These are phyloP conservation scores for Apamea sordens DNA, from an alignment of 2,888 invertebrate species.

Conservation along the genomic window DNA sequence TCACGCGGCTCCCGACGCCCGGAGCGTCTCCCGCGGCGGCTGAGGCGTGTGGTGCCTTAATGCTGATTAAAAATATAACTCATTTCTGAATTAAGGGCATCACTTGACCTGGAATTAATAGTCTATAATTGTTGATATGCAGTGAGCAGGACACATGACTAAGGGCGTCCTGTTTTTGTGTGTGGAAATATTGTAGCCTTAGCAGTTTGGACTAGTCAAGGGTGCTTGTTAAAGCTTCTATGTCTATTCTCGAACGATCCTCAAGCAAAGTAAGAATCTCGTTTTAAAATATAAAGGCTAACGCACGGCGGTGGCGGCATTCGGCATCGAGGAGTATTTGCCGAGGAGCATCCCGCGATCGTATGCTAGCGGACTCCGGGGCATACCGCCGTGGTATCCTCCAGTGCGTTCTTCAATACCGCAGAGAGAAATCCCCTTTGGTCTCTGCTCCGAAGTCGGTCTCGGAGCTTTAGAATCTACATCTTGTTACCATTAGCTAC, in stretches of 20 bases:
- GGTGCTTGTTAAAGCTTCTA: conserved; percentile 1
- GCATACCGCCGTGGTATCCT: background rate
- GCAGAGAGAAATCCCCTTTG: background rate
- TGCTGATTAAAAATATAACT: background rate
- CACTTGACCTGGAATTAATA: background rate
- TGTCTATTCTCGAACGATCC: background rate
- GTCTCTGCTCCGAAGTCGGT: background rate
- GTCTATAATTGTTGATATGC: background rate
- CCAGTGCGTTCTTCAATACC: background rate
- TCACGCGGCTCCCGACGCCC: too few species aligned
- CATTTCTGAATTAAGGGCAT: background rate
- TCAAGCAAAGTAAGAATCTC: background rate
- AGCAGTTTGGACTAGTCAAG: background rate
- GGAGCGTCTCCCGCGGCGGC: too few species aligned
- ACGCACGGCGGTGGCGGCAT: too few species aligned
- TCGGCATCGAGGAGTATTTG: too few species aligned
- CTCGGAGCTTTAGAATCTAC: background rate
- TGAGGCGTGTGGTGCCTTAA: too few species aligned
- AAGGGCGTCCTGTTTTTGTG: background rate
- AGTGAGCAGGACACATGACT: background rate
- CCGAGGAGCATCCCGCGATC: too few species aligned
- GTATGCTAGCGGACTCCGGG: too few species aligned
- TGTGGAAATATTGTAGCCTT: background rate
- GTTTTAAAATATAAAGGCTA: background rate
- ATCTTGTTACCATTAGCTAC: background rate